These are phyloP conservation scores for Idaea straminata DNA, from an alignment of 2,888 invertebrate genomes.

Conservation along the genomic window DNA sequence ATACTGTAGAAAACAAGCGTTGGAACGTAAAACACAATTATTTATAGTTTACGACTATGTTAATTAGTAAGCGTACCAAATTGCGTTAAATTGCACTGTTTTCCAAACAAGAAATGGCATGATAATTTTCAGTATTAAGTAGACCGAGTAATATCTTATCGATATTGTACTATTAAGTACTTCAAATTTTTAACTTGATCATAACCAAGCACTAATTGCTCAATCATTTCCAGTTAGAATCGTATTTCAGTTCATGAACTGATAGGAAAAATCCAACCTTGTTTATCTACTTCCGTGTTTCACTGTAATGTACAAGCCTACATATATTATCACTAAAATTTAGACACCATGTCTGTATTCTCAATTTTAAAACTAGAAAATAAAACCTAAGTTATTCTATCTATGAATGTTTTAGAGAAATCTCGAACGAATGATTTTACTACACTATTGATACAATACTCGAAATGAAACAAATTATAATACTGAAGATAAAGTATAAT, in stretches of 20 bases:
- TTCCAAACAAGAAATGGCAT: background rate
- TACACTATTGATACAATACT: background rate
- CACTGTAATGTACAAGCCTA: background rate
- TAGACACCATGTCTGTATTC: background rate
- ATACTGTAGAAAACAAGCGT: background rate
- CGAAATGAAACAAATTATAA: slow-evolving; percentile 22
- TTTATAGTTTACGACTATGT: background rate
- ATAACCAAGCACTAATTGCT: background rate
- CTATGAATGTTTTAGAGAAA: background rate
- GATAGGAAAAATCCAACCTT: background rate
- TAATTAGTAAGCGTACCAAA: background rate
- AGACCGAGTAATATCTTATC: background rate
- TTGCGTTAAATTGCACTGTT: background rate
- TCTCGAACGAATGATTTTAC: background rate
- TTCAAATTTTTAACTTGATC: background rate
- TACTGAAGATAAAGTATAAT: slow-evolving; percentile 23
- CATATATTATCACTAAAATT: background rate
- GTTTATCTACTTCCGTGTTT: background rate
- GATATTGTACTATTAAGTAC: background rate
- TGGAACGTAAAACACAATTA: background rate
- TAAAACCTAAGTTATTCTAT: background rate
- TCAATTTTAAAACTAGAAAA: background rate
- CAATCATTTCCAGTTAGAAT: background rate
- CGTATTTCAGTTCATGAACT: background rate
- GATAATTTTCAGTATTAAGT: background rate